Evolutionary conservation across 2,888 invertebrate genomes (phyloP).

Genomic region (Andricus curvator): DNA sequence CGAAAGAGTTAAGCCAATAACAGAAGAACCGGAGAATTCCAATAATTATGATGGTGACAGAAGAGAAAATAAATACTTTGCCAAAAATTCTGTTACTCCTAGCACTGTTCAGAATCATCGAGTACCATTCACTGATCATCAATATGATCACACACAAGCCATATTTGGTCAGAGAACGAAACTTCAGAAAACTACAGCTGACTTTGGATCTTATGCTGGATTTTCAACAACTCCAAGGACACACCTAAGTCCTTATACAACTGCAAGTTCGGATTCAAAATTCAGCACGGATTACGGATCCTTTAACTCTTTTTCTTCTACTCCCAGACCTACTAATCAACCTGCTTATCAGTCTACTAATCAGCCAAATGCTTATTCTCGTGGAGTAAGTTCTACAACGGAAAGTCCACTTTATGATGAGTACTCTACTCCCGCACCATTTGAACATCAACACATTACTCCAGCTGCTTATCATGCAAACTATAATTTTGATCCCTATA

Average conservation of each 20-base stretch:
- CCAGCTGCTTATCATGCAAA: constrained; percentile 39
- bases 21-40: constrained; percentile 51
- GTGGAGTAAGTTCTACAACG: constrained; percentile 54
- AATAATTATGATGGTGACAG: not conserved
- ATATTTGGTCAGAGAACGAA: constrained; percentile 71
- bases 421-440: constrained; percentile 51
- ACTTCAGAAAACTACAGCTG: constrained; percentile 63
- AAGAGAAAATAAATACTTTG: not conserved
- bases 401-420: constrained; percentile 48
- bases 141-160: constrained; percentile 45
- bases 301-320: constrained; percentile 49
- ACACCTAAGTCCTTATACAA: constrained; percentile 51
- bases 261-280: constrained; percentile 52
- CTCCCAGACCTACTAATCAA: constrained; percentile 47
- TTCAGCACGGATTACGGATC: not conserved
- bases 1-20: constrained; percentile 63
- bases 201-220: constrained; percentile 54
- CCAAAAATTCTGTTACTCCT: not conserved
- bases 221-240: constrained; percentile 55
- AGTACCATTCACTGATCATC: not conserved
- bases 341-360: constrained; percentile 43
- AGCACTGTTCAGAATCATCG: constrained; percentile 36
- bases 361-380: constrained; percentile 37
- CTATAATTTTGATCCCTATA: constrained; percentile 32
- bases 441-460: constrained; percentile 46